Evolutionary conservation across 2,113 vertebrate species (phyloP).

Genomic region (Rhinoptilus africanus): DNA sequence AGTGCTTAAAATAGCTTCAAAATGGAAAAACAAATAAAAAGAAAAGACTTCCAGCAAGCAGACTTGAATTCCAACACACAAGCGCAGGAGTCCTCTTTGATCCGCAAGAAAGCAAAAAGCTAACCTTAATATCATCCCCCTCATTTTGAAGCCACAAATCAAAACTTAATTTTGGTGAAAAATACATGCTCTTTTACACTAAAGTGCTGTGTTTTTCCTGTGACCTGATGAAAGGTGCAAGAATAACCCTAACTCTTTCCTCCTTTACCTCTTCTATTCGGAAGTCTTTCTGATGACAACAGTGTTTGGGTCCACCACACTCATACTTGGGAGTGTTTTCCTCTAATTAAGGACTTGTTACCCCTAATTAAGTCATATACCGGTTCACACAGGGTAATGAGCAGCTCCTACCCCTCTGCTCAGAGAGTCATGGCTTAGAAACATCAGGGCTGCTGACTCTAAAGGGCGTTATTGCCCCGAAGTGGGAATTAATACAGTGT

Average conservation of each 20-base stretch:
- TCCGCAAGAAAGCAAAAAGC: neutral
- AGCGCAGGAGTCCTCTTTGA: fast-evolving
- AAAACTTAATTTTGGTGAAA: neutral
- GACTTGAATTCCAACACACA: neutral
- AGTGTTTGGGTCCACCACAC: neutral
- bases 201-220: fast-evolving
- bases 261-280: neutral
- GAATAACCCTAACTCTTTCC: neutral
- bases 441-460: too few species aligned
- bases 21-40: neutral
- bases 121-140: fast-evolving
- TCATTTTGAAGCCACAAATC: neutral
- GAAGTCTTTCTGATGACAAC: fast-evolving
- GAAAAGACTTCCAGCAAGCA: neutral
- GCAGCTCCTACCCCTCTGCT: neutral
- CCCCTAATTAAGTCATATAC: neutral
- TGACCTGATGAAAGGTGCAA: neutral
- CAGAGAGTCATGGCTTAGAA: neutral
- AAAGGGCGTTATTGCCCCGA: neutral
- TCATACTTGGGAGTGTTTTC: fast-evolving
- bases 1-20: neutral
- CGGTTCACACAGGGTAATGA: neutral
- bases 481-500: neutral
- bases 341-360: neutral
- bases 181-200: fast-evolving